Conservation (phyloP, 2,113 vertebrate species). For the Carollia perspicillata region DNA sequence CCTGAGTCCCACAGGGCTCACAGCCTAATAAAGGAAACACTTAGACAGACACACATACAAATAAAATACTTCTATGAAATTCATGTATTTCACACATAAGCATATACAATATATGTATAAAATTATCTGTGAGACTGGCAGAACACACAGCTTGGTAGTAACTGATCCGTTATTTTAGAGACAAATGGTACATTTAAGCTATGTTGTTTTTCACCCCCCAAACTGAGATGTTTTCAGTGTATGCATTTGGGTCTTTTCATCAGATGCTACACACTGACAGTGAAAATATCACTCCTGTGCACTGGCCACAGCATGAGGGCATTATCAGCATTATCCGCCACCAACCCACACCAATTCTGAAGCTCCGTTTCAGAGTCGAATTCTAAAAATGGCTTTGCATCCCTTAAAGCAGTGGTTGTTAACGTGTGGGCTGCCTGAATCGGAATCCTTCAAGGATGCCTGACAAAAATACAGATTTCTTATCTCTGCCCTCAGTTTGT, state of each 20-base stretch:
- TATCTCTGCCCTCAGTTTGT: not conserved
- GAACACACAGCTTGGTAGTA: not conserved
- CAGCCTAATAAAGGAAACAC: too few relatives aligned
- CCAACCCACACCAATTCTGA: not conserved
- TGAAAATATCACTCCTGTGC: not conserved
- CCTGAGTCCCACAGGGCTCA: not conserved
- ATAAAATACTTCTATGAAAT: not conserved
- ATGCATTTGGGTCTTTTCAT: not conserved
- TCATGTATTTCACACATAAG: too few relatives aligned
- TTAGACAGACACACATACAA: too few relatives aligned
- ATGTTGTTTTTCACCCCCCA: not conserved
- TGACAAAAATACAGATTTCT: not conserved
- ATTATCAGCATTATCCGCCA: not conserved
- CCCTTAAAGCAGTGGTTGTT: not conserved
- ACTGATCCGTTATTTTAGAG: not conserved
- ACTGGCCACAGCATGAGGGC: not conserved
- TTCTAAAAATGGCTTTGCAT: not conserved
- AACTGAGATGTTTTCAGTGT: not conserved
- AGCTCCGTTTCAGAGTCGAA: not conserved
- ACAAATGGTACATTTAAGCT: not conserved
- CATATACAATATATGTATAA: not conserved
- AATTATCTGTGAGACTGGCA: not conserved
- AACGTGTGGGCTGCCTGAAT: not conserved
- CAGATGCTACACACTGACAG: not conserved
- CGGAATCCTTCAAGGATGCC: not conserved